Evolutionary conservation across 2,888 invertebrate species (phyloP).

Genomic region (Spialia ferax): DNA sequence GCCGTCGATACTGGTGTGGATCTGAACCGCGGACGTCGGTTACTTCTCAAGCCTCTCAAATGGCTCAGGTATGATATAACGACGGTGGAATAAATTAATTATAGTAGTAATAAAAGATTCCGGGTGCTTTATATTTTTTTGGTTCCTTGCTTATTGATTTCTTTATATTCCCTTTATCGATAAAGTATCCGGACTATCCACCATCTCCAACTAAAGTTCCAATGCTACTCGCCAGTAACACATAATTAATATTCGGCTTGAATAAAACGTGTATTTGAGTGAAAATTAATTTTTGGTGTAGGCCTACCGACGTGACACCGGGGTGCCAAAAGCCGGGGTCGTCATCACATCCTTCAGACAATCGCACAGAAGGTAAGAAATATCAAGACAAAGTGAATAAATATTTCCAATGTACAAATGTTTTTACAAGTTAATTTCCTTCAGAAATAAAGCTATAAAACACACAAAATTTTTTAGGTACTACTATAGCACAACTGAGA

Average conservation of each 20-base stretch:
- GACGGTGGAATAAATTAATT: too few relatives aligned
- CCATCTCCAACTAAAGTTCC: too few relatives aligned
- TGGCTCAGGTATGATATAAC: constrained; percentile 64
- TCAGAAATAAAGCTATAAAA: constrained; percentile 7
- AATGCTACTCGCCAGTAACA: too few relatives aligned
- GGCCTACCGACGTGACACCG: constrained; percentile 81
- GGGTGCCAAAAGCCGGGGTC: constrained; percentile 92
- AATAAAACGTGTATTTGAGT: too few relatives aligned
- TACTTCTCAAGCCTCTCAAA: constrained; percentile 77
- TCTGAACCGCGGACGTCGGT: constrained; percentile 80
- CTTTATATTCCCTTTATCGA: too few relatives aligned
- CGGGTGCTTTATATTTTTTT: too few relatives aligned
- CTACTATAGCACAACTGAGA: constrained; percentile 59
- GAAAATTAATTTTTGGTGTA: constrained; percentile 45
- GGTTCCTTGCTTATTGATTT: too few relatives aligned
- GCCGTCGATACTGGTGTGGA: constrained; percentile 76
- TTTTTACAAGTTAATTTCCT: not conserved
- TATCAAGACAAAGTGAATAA: not conserved
- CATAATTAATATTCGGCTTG: too few relatives aligned
- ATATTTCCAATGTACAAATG: not conserved
- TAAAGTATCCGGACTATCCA: too few relatives aligned
- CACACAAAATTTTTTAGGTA: constrained; percentile 29
- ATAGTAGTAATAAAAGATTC: too few relatives aligned
- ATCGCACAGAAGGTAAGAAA: constrained; percentile 92
- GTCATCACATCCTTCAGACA: constrained; percentile 96